These are phyloP conservation scores for Fopius arisanus DNA, from an alignment of 1,140 invertebrate genomes.

Conservation along the genomic window DNA sequence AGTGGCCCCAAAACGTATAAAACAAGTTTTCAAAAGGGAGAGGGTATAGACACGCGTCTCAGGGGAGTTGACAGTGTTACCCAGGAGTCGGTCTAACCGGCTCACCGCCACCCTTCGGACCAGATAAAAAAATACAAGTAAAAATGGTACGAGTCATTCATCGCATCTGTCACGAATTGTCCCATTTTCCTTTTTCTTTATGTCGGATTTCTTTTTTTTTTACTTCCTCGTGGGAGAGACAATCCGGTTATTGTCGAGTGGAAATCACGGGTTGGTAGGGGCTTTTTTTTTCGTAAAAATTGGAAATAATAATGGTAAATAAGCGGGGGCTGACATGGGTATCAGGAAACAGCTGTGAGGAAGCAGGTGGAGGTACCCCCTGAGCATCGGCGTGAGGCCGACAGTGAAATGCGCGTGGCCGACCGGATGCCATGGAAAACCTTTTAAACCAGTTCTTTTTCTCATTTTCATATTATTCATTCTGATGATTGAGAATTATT, in stretches of 20 bases:
- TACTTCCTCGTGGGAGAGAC: background rate
- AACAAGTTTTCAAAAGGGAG: background rate
- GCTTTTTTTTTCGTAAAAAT: background rate
- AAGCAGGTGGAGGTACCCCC: slow-evolving; percentile 46
- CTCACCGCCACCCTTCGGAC: background rate
- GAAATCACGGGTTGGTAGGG: background rate
- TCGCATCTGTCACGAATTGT: slow-evolving; percentile 13
- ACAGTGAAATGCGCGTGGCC: slow-evolving; percentile 55
- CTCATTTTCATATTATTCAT: background rate
- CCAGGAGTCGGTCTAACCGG: background rate
- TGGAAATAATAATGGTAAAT: slow-evolving; percentile 7
- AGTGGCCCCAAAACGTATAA: slow-evolving; percentile 18
- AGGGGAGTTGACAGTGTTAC: background rate
- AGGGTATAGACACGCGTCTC: background rate
- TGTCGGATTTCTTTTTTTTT: background rate
- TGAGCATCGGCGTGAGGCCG: slow-evolving; percentile 54
- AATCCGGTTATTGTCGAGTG: background rate
- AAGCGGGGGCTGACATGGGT: slow-evolving; percentile 31
- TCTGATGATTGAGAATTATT: background rate
- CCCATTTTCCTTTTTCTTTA: slow-evolving; percentile 36
- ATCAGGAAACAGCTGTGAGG: slow-evolving; percentile 52
- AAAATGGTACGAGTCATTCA: background rate
- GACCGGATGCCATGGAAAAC: slow-evolving; percentile 39
- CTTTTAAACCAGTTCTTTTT: background rate
- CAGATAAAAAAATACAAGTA: background rate